Conservation (phyloP, 2,888 invertebrate species). For the Drosophila lacicola region DNA sequence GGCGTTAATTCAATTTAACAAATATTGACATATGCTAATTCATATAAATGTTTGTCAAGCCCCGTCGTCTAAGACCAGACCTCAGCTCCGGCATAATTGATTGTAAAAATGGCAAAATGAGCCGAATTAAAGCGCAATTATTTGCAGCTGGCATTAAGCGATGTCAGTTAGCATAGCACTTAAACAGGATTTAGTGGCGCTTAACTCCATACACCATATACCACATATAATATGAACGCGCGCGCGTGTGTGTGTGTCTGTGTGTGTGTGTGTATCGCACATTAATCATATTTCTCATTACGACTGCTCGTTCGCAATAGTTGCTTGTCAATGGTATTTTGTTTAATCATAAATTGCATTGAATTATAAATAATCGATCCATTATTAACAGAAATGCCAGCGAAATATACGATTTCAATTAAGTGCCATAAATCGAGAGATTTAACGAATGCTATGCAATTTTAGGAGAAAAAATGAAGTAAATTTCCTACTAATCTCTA, state of each 20-base stretch:
- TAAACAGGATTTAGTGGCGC: conserved; percentile 60
- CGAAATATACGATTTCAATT: conserved; percentile 37
- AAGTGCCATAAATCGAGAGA: conserved; percentile 2
- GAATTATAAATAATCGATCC: conserved; percentile 42
- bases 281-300: conserved; percentile 62
- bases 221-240: conserved; percentile 2
- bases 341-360: conserved; percentile 43
- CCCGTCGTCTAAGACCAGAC: conserved; percentile 11
- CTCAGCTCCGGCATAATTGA: conserved; percentile 66
- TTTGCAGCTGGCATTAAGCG: conserved; percentile 74
- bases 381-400: conserved; percentile 44
- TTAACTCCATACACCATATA: conserved; percentile 45
- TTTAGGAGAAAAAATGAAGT: neutral
- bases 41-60: conserved; percentile 73
- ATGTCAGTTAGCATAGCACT: conserved; percentile 65
- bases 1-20: conserved; percentile 81
- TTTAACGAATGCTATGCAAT: no score
- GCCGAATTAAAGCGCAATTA: conserved; percentile 77
- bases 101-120: conserved; percentile 79
- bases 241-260: neutral
- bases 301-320: conserved; percentile 22
- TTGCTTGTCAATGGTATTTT: conserved; percentile 40
- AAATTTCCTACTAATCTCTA: neutral
- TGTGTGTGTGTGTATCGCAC: conserved; percentile 10
- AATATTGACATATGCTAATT: conserved; percentile 82